Conservation (phyloP, 2,113 vertebrate species). For the Entelurus aequoreus region DNA sequence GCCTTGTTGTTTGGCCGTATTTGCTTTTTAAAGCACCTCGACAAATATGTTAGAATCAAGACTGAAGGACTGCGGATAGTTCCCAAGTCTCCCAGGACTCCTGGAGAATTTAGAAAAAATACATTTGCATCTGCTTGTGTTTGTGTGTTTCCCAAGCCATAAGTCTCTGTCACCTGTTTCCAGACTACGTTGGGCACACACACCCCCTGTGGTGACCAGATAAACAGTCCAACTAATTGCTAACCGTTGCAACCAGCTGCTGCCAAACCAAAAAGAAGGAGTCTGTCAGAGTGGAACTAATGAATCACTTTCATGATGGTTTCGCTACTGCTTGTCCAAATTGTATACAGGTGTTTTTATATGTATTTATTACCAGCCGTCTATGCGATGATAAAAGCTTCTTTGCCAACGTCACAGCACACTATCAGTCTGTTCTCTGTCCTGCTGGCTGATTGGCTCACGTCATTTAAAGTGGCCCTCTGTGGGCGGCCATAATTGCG, state of each 20-base stretch:
- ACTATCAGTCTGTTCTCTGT: too few species aligned
- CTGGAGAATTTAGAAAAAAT: conserved; percentile 14
- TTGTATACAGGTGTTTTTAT: too few species aligned
- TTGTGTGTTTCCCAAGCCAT: conserved; percentile 55
- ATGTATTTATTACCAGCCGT: too few species aligned
- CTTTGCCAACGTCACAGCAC: too few species aligned
- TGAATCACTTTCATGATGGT: conserved; percentile 6
- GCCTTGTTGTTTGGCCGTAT: conserved; percentile 38
- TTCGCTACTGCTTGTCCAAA: too few species aligned
- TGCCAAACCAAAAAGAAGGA: conserved; percentile 34
- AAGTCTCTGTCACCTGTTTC: conserved; percentile 28
- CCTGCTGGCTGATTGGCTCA: too few species aligned
- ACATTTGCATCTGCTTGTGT: conserved; percentile 24
- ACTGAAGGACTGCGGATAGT: conserved; percentile 44
- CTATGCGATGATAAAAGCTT: too few species aligned
- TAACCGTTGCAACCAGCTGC: conserved; percentile 38
- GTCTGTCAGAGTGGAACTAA: conserved; percentile 8
- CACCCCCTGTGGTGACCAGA: conserved; percentile 26
- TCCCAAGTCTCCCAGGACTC: conserved; percentile 56
- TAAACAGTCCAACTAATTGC: conserved; percentile 49
- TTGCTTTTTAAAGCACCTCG: conserved; percentile 58
- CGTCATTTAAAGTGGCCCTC: too few species aligned
- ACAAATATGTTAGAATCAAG: conserved; percentile 62
- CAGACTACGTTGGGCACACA: conserved; percentile 23
- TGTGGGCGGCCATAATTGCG: too few species aligned